Conservation (phyloP, 2,113 vertebrate species). For the Phylloscopus trochiloides region DNA sequence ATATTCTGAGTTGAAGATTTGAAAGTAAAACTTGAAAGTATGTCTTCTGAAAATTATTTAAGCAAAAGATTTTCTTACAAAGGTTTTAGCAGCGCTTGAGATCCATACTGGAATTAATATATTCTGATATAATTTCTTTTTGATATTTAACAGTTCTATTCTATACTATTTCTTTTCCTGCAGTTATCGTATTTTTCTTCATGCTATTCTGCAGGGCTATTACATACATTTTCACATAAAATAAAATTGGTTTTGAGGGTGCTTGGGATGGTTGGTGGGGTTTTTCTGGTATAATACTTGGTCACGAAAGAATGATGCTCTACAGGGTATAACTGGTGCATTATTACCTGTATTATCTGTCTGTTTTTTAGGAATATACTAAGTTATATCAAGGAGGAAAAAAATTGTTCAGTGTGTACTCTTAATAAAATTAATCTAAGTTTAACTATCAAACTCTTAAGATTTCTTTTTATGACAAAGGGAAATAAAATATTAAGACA, state of each 20-base stretch:
- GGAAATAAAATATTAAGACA: not conserved
- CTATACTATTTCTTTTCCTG: not conserved
- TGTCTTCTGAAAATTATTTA: not conserved
- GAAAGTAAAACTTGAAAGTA: not conserved
- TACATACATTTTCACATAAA: not conserved
- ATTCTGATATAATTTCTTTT: not conserved
- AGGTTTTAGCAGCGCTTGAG: not conserved
- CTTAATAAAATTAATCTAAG: not conserved
- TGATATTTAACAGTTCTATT: not conserved
- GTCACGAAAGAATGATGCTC: not conserved
- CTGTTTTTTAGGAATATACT: not conserved
- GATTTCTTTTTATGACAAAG: not conserved
- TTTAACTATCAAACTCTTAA: not conserved
- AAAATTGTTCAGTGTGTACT: not conserved
- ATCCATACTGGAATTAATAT: not conserved
- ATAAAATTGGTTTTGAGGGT: not conserved
- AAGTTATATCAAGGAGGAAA: not conserved
- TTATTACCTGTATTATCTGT: not conserved
- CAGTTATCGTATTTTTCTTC: not conserved
- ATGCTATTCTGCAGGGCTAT: not conserved
- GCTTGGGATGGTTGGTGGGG: not conserved
- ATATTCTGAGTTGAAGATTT: not conserved
- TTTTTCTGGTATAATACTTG: not conserved
- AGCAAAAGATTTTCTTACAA: not conserved
- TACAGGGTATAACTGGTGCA: not conserved